These are phyloP conservation scores for Proteles cristata DNA, from an alignment of 2,113 vertebrate genomes.

Conservation along the genomic window DNA sequence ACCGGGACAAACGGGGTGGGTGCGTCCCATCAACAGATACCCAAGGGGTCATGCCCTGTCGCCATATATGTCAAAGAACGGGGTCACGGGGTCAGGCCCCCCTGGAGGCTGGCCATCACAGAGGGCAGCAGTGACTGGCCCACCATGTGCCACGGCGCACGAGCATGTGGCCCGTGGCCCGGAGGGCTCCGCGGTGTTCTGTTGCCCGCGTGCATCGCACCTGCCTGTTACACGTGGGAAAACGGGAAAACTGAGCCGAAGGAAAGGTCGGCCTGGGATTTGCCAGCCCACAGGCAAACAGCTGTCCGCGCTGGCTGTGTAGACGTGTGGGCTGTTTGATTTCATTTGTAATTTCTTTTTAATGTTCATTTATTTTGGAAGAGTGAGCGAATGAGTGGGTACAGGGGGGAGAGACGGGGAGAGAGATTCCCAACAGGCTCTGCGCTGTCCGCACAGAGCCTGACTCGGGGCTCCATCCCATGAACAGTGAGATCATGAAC, in stretches of 20 bases:
- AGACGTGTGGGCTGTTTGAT: fast-evolving
- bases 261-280: background rate
- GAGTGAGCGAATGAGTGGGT: no score
- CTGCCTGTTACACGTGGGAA: background rate
- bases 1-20: background rate
- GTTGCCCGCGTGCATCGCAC: background rate
- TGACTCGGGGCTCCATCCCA: no score
- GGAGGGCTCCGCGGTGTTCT: background rate
- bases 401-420: no score
- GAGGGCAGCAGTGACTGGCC: background rate
- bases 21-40: background rate
- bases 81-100: no score
- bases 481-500: no score
- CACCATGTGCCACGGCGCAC: no score
- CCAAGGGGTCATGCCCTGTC: background rate
- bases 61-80: no score
- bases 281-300: fast-evolving
- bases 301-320: background rate
- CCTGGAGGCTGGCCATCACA: background rate
- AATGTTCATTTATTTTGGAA: no score
- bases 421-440: no score
- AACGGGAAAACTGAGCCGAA: fast-evolving
- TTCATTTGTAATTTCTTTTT: no score
- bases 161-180: background rate
- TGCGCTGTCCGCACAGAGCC: no score